Percentiles rank a stretch among this genome's conserved stretches.
Evolutionary conservation across 2,797 vertebrate genomes (phyloP).

Genomic region (Arctocebus calabarensis): DNA sequence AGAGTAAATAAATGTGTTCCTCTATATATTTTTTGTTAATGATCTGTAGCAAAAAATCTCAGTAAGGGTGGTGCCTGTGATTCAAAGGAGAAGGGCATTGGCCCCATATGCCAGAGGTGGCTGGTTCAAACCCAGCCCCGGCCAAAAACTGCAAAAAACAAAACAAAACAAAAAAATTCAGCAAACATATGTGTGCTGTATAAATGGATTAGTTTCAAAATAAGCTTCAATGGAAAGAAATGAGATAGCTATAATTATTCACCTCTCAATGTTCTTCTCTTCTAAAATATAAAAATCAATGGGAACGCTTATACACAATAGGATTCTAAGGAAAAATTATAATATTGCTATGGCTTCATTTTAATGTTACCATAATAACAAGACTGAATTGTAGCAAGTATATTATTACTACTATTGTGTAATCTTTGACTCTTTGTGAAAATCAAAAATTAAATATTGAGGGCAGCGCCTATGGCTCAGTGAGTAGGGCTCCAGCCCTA

Average conservation of each 20-base stretch:
- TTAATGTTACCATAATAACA: not conserved
- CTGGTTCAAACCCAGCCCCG: too few relatives aligned
- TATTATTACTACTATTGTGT: not conserved
- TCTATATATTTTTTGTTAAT: slow-evolving; percentile 37
- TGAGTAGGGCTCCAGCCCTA: too few relatives aligned
- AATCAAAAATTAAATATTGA: slow-evolving; percentile 52
- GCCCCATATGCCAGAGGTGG: too few relatives aligned
- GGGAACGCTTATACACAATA: not conserved
- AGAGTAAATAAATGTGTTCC: slow-evolving; percentile 30
- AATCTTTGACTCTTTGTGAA: slow-evolving; percentile 19
- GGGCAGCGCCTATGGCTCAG: too few relatives aligned
- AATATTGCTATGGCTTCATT: not conserved
- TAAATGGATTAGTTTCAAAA: slow-evolving; percentile 41
- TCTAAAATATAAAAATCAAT: slow-evolving; percentile 48
- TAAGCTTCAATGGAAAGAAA: not conserved
- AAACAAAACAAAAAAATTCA: not conserved
- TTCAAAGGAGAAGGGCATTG: too few relatives aligned
- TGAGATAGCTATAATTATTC: not conserved
- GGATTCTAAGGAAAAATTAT: slow-evolving; percentile 23
- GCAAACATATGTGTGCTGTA: not conserved
- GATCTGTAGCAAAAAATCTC: slow-evolving; percentile 1
- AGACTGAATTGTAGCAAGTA: not conserved
- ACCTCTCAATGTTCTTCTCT: not conserved
- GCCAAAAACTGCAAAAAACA: too few relatives aligned
- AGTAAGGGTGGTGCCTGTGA: too few relatives aligned